These are phyloP conservation scores for Fragum sueziense DNA, from an alignment of 2,888 invertebrate species.

Conservation along the genomic window DNA sequence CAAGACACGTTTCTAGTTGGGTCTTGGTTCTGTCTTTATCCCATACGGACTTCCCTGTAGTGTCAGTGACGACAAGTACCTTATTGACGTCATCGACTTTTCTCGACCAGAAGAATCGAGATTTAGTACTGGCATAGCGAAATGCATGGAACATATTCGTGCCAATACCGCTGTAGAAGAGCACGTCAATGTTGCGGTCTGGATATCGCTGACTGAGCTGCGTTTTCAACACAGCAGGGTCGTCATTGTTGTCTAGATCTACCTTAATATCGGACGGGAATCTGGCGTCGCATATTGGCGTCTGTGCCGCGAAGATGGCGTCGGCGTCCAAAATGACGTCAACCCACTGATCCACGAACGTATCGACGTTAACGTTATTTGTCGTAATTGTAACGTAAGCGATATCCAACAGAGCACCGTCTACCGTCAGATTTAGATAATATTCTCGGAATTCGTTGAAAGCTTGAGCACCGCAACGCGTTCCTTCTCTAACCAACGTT, in stretches of 20 bases:
- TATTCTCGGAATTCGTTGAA: not conserved
- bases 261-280: not conserved
- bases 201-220: slow-evolving; percentile 1
- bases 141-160: not conserved
- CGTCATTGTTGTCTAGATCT: not conserved
- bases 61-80: not conserved
- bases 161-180: slow-evolving; percentile 1
- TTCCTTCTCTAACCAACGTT: slow-evolving; percentile 12
- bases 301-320: not conserved
- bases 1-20: not conserved
- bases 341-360: not conserved
- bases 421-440: not conserved
- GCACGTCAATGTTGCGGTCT: not conserved
- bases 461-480: slow-evolving; percentile 4
- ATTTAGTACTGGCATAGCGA: not conserved
- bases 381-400: not conserved
- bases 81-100: not conserved
- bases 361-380: not conserved
- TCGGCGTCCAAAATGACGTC: not conserved
- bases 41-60: not conserved
- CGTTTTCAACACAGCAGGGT: not conserved
- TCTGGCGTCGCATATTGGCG: not conserved
- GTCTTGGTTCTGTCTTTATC: not conserved
- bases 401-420: slow-evolving; percentile 8
- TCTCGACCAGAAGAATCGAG: not conserved